phyloP scores from a whole-genome alignment of 1,140 invertebrate species.

The Camponotus floridanus region DNA sequence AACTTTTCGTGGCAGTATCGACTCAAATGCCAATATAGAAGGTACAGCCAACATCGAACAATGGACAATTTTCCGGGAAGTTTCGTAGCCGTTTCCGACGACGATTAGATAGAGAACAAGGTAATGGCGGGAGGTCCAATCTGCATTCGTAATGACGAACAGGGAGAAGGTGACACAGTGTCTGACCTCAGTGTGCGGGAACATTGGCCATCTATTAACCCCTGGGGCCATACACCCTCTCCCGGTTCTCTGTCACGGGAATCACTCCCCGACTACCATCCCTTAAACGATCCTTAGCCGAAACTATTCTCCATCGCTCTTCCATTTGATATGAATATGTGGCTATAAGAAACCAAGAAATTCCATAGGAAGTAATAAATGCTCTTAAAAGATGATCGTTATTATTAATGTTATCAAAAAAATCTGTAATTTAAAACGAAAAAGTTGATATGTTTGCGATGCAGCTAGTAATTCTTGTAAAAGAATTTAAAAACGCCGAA shows the following conservation, averaged over 20 bases:
- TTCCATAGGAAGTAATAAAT: not conserved
- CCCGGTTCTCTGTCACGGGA: conserved; percentile 65
- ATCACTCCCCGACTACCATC: conserved; percentile 9
- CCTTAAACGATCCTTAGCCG: conserved; percentile 50
- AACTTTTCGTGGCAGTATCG: conserved; percentile 29
- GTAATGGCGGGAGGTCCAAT: conserved; percentile 78
- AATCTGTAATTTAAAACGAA: not conserved
- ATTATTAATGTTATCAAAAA: not conserved
- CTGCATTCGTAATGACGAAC: conserved; percentile 82
- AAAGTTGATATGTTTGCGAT: not conserved
- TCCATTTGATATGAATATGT: conserved; percentile 2
- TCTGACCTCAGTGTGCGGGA: conserved; percentile 77
- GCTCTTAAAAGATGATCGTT: not conserved
- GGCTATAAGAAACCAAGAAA: not conserved
- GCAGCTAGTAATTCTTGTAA: conserved; percentile 8
- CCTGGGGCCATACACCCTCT: conserved; percentile 72
- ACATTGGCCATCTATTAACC: conserved; percentile 83
- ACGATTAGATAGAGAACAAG: conserved; percentile 77
- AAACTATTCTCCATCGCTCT: conserved; percentile 26
- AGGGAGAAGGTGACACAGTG: conserved; percentile 81
- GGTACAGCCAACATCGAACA: conserved; percentile 49
- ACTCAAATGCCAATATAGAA: conserved; percentile 20
- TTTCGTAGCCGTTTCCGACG: conserved; percentile 66
- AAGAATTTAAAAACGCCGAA: not conserved
- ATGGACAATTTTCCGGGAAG: conserved; percentile 73